phyloP scores from a whole-genome alignment of 2,888 invertebrate species.

The Argyresthia goedartella region DNA sequence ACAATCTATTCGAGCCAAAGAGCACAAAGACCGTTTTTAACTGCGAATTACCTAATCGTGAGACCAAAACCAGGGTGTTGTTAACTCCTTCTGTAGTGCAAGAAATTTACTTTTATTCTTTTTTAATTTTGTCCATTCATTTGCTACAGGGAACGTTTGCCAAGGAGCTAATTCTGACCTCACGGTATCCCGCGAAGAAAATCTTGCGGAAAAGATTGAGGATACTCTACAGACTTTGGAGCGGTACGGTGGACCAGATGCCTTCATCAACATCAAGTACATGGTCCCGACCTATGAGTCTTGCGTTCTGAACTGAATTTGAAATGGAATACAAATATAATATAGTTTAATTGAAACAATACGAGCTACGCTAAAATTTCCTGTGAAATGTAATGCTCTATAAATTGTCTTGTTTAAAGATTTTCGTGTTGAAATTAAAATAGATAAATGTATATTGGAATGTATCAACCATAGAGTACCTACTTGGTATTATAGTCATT shows the following conservation, averaged over 20 bases:
- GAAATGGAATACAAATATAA: not conserved
- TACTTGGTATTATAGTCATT: too few relatives aligned
- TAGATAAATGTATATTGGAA: not conserved
- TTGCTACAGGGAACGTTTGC: constrained; percentile 81
- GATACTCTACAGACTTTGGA: constrained; percentile 94
- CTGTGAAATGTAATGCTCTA: not conserved
- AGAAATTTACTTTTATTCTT: not conserved
- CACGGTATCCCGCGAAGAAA: constrained; percentile 86
- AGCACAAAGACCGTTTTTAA: too few relatives aligned
- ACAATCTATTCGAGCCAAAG: too few relatives aligned
- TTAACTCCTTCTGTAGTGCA: too few relatives aligned
- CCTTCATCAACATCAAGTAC: constrained; percentile 98
- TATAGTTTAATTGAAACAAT: not conserved
- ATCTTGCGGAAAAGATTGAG: constrained; percentile 91
- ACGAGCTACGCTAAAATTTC: too few relatives aligned
- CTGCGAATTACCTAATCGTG: too few relatives aligned
- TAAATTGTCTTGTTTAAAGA: not conserved
- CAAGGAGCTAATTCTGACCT: constrained; percentile 93
- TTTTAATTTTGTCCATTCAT: not conserved
- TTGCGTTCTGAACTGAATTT: constrained; percentile 78
- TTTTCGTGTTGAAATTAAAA: not conserved
- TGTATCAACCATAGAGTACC: not conserved
- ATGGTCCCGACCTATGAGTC: constrained; percentile 98
- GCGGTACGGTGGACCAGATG: constrained; percentile 93
- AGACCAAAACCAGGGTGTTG: too few relatives aligned